Base-by-base conservation (phyloP, 1,140 invertebrate genomes). In the Leptopilina clavipes region DNA sequence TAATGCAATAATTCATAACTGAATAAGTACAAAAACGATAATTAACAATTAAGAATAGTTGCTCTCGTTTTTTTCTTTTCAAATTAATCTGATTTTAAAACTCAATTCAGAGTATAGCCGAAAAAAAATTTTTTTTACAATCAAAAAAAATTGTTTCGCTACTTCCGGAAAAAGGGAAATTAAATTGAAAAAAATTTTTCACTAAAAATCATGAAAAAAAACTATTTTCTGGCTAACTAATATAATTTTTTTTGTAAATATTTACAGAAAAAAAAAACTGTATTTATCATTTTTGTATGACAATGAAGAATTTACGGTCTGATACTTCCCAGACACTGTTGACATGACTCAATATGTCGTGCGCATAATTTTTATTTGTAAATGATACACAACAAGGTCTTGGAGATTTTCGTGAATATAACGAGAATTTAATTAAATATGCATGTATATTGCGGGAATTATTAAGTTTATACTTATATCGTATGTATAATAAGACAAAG, bases 401-500 rank as follows among this genome's bases (percentile, higher is more conserved):
- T 9, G 12, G 22, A 54, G 52, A 59, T 59, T 59, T 59, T 25
- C 12, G 19, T 59, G 56, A 11, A 25, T 25, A 17, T 54, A 59
- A 59, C 12, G 56, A 59, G 19, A 14, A 25, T 59, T 59, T 59
- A 25, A 12, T 59, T 59, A 59, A 40, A 59, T 22, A 11, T 59
- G 18, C 18, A 19, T n/a, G n/a, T 59, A 14, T 19, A 25, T 25
- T 25, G 22, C 19, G 12, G 1, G 19, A 19, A 59, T 25, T 12
- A 40, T 40, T 11, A 25, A 59, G 56, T 25, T 59, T 59, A 31
- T 31, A n/a, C 54, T 56, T 56, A 59, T 59, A 59, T 59, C 54
- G 6, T 11, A 59, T 59, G 19, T 11, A 59, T 59, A 52, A 25
- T 72, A 72, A 72, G 71, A 17, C 44, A 48, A 72, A 72, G 19